phyloP scores from a whole-genome alignment of 2,888 invertebrate genomes.

The Pantelozetes paolii region DNA sequence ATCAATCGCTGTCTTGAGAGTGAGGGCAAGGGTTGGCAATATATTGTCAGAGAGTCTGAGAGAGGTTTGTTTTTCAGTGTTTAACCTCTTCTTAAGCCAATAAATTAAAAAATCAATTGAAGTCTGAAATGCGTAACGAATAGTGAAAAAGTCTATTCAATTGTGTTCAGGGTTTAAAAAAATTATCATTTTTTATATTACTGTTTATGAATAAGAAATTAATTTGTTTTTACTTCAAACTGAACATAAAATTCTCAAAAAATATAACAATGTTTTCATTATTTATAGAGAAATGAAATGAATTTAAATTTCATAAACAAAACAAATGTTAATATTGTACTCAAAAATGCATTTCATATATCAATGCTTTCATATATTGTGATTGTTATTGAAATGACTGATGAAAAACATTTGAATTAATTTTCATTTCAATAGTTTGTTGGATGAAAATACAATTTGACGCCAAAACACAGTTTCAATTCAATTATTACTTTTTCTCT shows the following conservation, averaged over 20 bases:
- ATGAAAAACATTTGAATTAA: not conserved
- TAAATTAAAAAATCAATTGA: slow-evolving; percentile 25
- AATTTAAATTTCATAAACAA: no score
- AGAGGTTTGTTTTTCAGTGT: not conserved
- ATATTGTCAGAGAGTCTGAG: not conserved
- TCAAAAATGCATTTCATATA: not conserved
- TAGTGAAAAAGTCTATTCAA: not conserved
- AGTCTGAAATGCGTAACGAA: slow-evolving; percentile 16
- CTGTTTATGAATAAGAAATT: not conserved
- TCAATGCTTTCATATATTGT: not conserved
- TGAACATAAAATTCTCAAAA: no score
- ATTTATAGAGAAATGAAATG: no score
- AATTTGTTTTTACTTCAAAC: no score
- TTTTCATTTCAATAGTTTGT: not conserved
- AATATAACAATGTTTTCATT: no score
- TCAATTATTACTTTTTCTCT: slow-evolving; percentile 16
- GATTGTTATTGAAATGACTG: not conserved
- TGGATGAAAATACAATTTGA: not conserved
- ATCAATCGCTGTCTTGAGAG: not conserved
- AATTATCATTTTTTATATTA: not conserved
- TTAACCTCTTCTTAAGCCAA: not conserved
- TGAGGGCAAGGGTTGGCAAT: slow-evolving; percentile 6
- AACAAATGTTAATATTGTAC: no score
- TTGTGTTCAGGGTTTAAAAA: not conserved
- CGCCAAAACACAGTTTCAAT: not conserved